These are phyloP conservation scores for Phoronis australis DNA, from an alignment of 2,888 invertebrate species.

Conservation along the genomic window DNA sequence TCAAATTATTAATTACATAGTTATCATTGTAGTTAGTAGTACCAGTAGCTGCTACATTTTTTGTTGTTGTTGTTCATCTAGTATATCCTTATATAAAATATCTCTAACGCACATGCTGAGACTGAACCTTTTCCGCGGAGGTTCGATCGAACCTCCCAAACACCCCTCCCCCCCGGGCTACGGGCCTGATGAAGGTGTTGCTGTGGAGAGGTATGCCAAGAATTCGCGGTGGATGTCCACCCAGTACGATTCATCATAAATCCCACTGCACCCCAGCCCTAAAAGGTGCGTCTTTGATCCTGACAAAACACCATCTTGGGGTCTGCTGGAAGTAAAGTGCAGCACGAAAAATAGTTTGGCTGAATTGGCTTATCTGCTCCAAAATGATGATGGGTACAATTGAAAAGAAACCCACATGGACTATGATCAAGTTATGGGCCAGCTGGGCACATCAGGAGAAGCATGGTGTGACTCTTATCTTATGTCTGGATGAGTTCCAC, in stretches of 20 bases:
- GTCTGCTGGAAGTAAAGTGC: no score
- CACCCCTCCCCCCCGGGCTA: no score
- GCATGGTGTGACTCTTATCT: slow-evolving; percentile 2
- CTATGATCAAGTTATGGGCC: slow-evolving; percentile 1
- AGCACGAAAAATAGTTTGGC: neutral
- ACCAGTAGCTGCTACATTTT: no score
- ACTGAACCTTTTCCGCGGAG: no score
- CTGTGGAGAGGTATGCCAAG: neutral
- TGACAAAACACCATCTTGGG: neutral
- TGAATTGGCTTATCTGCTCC: neutral
- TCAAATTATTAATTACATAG: no score
- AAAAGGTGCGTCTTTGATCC: neutral
- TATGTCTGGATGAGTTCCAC: neutral
- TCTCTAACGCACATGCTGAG: no score
- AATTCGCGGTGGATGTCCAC: no score
- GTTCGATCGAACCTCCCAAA: no score
- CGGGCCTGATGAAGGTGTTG: neutral
- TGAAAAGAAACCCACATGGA: neutral
- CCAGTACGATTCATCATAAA: no score
- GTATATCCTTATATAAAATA: no score
- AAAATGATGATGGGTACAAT: neutral
- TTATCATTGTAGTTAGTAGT: no score
- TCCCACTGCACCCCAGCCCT: neutral
- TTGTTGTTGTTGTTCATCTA: no score
- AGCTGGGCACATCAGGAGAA: neutral